Evolutionary conservation across 2,888 invertebrate genomes (phyloP).

Genomic region (Dysmachus trigonus): DNA sequence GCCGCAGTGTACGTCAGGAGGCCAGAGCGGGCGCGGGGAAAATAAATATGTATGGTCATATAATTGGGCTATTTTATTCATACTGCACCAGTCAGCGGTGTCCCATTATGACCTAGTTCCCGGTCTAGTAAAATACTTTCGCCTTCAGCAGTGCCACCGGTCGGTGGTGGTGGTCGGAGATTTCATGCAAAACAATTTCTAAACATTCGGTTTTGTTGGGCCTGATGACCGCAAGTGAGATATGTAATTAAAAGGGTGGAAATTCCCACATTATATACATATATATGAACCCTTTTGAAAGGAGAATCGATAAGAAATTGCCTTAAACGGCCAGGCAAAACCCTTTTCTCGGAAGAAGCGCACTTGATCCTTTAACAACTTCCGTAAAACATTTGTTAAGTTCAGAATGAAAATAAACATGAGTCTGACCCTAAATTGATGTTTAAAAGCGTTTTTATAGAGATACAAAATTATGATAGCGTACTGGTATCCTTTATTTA

Average conservation of each 20-base stretch:
- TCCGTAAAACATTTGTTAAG: background rate
- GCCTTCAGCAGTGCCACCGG: background rate
- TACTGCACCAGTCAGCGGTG: conserved; percentile 18
- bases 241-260: background rate
- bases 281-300: background rate
- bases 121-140: background rate
- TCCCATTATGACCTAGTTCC: conserved; percentile 3
- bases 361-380: background rate
- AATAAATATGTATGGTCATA: conserved; percentile 3
- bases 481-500: too few species aligned
- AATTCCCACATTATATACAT: background rate
- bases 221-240: background rate
- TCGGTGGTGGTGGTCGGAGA: background rate
- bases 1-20: background rate
- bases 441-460: background rate
- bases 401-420: background rate
- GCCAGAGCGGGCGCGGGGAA: background rate
- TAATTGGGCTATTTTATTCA: conserved; percentile 4
- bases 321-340: background rate
- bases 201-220: background rate
- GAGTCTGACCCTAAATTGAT: background rate
- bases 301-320: background rate
- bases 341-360: background rate
- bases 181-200: conserved; percentile 19
- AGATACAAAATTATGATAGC: too few species aligned